Evolutionary conservation across 2,797 vertebrate genomes (phyloP).

Genomic region (Molossus molossus): DNA sequence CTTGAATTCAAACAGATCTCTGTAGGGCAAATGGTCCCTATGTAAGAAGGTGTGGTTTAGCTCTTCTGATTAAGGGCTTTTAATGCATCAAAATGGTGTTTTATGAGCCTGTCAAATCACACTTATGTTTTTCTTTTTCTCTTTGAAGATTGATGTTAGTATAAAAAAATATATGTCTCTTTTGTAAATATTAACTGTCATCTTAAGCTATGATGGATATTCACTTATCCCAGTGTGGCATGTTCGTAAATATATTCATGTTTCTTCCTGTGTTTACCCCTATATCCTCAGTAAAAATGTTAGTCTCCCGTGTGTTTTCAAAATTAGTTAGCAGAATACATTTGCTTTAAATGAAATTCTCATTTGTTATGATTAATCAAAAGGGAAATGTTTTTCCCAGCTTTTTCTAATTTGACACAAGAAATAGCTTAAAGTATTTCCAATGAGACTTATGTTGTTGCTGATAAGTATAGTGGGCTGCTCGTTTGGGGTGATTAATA

Average conservation of each 20-base stretch:
- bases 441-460: slow-evolving; percentile 46
- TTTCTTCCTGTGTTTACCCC: neutral
- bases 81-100: neutral
- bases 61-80: neutral
- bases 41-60: neutral
- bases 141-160: neutral
- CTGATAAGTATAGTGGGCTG: slow-evolving; percentile 58
- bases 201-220: slow-evolving; percentile 47
- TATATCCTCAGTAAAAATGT: slow-evolving; percentile 52
- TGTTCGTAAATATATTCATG: slow-evolving; percentile 29
- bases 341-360: slow-evolving; percentile 77
- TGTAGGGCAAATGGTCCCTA: neutral
- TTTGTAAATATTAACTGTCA: slow-evolving; percentile 68
- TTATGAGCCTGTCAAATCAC: neutral
- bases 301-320: slow-evolving; percentile 46
- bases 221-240: neutral
- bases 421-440: slow-evolving; percentile 74
- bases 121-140: slow-evolving; percentile 38
- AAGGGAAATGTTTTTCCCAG: slow-evolving; percentile 42
- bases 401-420: slow-evolving; percentile 64
- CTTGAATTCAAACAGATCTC: slow-evolving; percentile 3
- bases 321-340: slow-evolving; percentile 76
- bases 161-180: neutral
- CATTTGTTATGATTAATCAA: slow-evolving; percentile 74
- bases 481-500: slow-evolving; percentile 63